Percentiles rank a stretch among this genome's conserved stretches.
Conservation (phyloP, 2,888 invertebrate species). For the Carpatolechia fugitivella region DNA sequence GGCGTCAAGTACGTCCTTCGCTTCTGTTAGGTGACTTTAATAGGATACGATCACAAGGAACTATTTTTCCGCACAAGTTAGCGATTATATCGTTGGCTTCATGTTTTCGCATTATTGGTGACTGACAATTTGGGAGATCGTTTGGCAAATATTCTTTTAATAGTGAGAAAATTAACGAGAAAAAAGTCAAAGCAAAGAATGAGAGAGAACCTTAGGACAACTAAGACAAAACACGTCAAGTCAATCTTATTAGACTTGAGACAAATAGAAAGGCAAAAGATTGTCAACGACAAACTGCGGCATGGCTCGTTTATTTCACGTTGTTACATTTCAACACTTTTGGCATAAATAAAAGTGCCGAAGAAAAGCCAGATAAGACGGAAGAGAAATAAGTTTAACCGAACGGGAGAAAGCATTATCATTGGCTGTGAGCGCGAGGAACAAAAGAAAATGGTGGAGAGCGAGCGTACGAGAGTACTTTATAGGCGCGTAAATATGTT, state of each 20-base stretch:
- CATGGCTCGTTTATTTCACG: constrained; percentile 62
- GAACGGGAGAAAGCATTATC: constrained; percentile 77
- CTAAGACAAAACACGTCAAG: neutral
- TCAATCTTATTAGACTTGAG: constrained; percentile 23
- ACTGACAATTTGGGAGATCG: neutral
- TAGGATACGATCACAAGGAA: constrained; percentile 33
- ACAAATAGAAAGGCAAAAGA: constrained; percentile 45
- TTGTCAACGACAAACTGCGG: constrained; percentile 54
- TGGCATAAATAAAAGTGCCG: constrained; percentile 73
- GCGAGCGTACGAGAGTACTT: constrained; percentile 78
- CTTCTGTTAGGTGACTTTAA: constrained; percentile 44
- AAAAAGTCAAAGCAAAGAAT: neutral
- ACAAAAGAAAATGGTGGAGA: constrained; percentile 79
- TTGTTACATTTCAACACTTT: constrained; percentile 64
- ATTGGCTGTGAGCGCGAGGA: constrained; percentile 74
- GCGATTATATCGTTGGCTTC: neutral
- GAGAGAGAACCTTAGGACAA: no score
- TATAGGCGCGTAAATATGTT: constrained; percentile 81
- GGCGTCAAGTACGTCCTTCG: constrained; percentile 44
- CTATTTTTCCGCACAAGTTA: constrained; percentile 17
- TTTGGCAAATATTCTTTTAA: no score
- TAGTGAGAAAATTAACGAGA: neutral
- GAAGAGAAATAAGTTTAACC: constrained; percentile 77
- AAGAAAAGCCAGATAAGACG: constrained; percentile 75
- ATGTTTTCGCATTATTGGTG: neutral